These are phyloP conservation scores for Ectropis crepuscularia DNA, from an alignment of 2,888 invertebrate species.

Conservation along the genomic window DNA sequence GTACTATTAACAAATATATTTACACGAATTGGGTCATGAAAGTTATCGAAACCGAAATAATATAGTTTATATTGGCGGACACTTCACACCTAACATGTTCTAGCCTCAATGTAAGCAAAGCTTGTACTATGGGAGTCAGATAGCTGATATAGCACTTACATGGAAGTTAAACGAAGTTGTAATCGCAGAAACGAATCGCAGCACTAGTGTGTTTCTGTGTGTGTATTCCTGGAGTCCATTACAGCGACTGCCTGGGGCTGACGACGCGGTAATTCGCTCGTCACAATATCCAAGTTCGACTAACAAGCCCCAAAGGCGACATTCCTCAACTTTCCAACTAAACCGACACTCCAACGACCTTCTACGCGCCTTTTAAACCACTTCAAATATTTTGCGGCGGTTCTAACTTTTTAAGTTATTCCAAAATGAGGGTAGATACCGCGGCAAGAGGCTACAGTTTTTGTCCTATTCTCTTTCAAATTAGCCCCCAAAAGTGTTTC, in stretches of 20 bases:
- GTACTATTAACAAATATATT: too few relatives aligned
- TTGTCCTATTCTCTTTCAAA: conserved; percentile 35
- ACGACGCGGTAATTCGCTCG: conserved; percentile 10
- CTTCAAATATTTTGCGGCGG: conserved; percentile 51
- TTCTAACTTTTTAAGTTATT: conserved; percentile 50
- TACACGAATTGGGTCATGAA: too few relatives aligned
- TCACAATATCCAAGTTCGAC: conserved; percentile 14
- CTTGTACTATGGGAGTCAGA: too few relatives aligned
- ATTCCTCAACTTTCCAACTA: conserved; percentile 52
- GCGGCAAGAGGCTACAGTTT: conserved; percentile 23
- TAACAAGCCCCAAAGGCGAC: conserved; percentile 39
- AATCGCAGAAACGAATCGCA: too few relatives aligned
- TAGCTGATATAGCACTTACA: too few relatives aligned
- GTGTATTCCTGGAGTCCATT: conserved; percentile 21
- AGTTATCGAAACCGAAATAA: too few relatives aligned
- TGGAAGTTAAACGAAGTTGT: too few relatives aligned
- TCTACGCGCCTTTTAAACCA: conserved; percentile 44
- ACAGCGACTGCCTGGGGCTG: background rate
- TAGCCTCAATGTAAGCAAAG: too few relatives aligned
- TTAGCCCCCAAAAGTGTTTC: conserved; percentile 23
- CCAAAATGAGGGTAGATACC: conserved; percentile 42
- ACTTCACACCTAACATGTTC: too few relatives aligned
- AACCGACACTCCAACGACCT: conserved; percentile 36
- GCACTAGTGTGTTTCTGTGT: background rate
- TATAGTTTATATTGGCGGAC: too few relatives aligned